phyloP scores from a whole-genome alignment of 2,888 invertebrate genomes.

The Dendrolimus houi region DNA sequence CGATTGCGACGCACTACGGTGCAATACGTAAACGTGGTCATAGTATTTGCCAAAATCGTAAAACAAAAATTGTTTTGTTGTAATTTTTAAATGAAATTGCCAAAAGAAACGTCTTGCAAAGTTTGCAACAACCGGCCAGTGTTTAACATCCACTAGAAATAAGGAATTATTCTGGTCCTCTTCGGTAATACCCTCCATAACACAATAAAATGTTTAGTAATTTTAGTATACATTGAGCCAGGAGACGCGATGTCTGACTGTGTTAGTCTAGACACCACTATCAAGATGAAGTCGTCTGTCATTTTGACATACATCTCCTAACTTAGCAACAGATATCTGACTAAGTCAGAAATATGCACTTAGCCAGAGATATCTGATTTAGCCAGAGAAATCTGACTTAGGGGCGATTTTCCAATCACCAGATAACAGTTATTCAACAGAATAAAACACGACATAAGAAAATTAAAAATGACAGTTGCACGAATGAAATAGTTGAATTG shows the following conservation, averaged over 20 bases:
- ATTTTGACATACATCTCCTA: no score
- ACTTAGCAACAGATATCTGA: no score
- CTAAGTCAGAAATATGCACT: no score
- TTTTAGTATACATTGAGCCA: conserved; percentile 53
- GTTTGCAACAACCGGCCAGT: conserved; percentile 67
- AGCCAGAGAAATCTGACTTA: no score
- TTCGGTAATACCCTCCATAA: conserved; percentile 62
- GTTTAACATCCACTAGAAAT: conserved; percentile 67
- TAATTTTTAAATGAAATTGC: conserved; percentile 29
- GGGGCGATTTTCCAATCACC: no score
- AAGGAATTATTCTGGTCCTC: conserved; percentile 62
- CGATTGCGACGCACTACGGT: neutral
- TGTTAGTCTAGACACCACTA: no score
- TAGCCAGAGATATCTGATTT: no score
- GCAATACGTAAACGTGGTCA: conserved; percentile 21
- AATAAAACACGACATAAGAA: no score
- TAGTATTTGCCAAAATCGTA: conserved; percentile 48
- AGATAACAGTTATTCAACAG: no score
- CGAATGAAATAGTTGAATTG: no score
- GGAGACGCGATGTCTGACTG: conserved; percentile 9
- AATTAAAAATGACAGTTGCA: no score
- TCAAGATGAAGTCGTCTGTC: no score
- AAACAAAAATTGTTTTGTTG: conserved; percentile 30
- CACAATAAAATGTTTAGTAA: conserved; percentile 62
- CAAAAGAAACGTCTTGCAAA: conserved; percentile 47